Conservation (phyloP, 2,888 invertebrate genomes). For the Slavum lentiscoides region DNA sequence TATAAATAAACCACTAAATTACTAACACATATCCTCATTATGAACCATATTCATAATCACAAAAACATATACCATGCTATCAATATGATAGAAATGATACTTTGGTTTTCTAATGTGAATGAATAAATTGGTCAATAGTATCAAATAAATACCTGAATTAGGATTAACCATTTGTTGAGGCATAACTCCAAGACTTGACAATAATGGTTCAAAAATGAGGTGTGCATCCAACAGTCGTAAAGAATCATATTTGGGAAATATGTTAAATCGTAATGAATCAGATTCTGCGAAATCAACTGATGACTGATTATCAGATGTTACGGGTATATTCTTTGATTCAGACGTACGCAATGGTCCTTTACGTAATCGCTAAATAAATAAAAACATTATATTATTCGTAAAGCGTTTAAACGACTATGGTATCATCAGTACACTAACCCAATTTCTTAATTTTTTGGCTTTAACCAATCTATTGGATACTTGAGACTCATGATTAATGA, state of each 20-base stretch:
- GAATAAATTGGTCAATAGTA: not conserved
- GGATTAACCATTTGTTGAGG: conserved; percentile 75
- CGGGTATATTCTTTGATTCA: conserved; percentile 37
- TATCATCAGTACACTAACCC: conserved; percentile 58
- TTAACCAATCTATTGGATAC: conserved; percentile 57
- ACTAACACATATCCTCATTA: no score
- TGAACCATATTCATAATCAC: no score
- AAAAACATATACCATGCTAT: no score
- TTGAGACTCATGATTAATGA: conserved; percentile 62
- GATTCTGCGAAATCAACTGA: conserved; percentile 41
- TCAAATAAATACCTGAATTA: conserved; percentile 55
- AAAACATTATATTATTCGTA: not conserved
- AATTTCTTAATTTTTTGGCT: conserved; percentile 57
- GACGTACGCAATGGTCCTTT: conserved; percentile 37
- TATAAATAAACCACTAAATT: no score
- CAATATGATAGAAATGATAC: no score
- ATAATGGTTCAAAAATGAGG: conserved; percentile 87
- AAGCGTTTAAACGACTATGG: not conserved
- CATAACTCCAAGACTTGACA: conserved; percentile 87
- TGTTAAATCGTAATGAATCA: conserved; percentile 62
- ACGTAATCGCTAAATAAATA: conserved; percentile 23
- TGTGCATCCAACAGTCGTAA: conserved; percentile 87
- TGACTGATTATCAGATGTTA: conserved; percentile 38
- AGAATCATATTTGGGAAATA: conserved; percentile 80
- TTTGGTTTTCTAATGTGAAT: no score